Evolutionary conservation across 2,888 invertebrate species (phyloP).

Genomic region (Andrena fulva): DNA sequence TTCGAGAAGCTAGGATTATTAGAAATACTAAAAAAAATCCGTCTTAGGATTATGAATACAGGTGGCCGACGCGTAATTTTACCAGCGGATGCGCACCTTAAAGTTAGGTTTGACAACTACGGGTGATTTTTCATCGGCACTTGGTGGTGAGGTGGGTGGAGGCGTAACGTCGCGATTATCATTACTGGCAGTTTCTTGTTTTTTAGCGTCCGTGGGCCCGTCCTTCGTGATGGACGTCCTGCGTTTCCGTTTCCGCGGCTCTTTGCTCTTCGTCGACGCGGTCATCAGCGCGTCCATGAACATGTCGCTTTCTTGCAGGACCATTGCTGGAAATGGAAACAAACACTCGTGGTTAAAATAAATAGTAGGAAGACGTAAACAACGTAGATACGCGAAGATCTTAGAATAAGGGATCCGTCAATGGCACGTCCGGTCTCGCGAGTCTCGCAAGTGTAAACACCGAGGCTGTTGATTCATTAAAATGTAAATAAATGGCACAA

Average conservation of each 20-base stretch:
- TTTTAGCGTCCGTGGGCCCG: conserved; percentile 86
- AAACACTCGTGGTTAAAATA: background rate
- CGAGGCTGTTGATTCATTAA: background rate
- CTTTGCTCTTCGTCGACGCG: conserved; percentile 90
- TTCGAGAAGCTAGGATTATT: too few species aligned
- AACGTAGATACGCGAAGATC: background rate
- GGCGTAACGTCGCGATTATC: conserved; percentile 84
- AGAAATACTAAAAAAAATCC: too few species aligned
- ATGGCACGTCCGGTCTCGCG: background rate
- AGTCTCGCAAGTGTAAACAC: background rate
- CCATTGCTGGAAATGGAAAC: conserved; percentile 86
- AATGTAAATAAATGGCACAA: background rate
- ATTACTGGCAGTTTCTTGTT: conserved; percentile 84
- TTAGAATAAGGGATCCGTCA: background rate
- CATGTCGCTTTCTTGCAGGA: conserved; percentile 95
- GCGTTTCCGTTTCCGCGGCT: conserved; percentile 92
- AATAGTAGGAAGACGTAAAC: background rate
- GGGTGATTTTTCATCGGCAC: conserved; percentile 83
- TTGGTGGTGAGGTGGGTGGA: conserved; percentile 82
- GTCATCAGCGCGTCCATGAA: conserved; percentile 95
- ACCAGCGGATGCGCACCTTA: conserved; percentile 80
- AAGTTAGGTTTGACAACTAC: conserved; percentile 84
- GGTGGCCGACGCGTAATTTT: background rate
- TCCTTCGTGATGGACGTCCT: conserved; percentile 90
- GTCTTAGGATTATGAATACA: too few species aligned